Evolutionary conservation across 2,797 vertebrate species (phyloP).

Genomic region (Xiphophorus birchmanni): DNA sequence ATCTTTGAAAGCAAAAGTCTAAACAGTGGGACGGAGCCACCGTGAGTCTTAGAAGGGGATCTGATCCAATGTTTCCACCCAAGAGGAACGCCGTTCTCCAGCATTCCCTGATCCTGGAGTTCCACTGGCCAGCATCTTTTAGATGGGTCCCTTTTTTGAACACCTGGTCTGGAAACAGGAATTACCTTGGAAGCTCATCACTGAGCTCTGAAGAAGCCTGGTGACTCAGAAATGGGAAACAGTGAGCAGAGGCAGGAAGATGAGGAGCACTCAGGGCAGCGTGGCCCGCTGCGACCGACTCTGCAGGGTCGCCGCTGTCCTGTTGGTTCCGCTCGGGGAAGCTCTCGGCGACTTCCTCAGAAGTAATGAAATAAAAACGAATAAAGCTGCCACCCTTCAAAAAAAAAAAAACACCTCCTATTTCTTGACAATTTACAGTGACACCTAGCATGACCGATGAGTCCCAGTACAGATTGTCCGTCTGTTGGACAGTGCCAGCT

Average conservation of each 20-base stretch:
- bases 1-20: not conserved
- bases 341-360: not conserved
- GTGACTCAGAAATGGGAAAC: not conserved
- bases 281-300: not conserved
- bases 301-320: not conserved
- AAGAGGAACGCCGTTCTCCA: not conserved
- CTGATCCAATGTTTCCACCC: not conserved
- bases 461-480: constrained; percentile 12
- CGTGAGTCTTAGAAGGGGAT: not conserved
- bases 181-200: not conserved
- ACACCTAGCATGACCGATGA: not conserved
- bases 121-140: not conserved
- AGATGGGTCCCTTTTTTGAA: not conserved
- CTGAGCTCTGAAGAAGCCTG: not conserved
- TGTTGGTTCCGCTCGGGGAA: not conserved
- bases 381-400: constrained; percentile 1
- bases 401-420: too few relatives aligned
- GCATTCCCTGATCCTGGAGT: not conserved
- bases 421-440: not conserved
- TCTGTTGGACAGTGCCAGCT: constrained; percentile 27
- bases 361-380: not conserved
- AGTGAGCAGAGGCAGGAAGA: not conserved
- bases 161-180: not conserved
- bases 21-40: not conserved
- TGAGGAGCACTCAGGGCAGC: not conserved